A percentile compares a stretch with the other conserved stretches of the same genome.
Evolutionary conservation across 2,797 vertebrate genomes (phyloP).

Genomic region (Coregonus suidteri): DNA sequence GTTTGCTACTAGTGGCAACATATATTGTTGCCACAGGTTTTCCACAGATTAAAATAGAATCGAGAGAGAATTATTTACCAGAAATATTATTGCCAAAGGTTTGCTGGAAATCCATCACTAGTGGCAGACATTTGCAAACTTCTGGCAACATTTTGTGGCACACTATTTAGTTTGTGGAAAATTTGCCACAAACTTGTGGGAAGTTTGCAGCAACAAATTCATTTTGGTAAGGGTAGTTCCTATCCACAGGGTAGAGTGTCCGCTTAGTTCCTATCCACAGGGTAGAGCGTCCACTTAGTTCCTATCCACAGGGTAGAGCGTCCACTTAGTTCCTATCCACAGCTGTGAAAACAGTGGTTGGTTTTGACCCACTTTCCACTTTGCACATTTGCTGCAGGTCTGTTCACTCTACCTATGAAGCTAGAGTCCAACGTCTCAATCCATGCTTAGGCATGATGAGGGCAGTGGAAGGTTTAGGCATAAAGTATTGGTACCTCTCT

Average conservation of each 20-base stretch:
- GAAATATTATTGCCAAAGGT: too few relatives aligned
- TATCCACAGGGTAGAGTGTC: not conserved
- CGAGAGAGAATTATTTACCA: too few relatives aligned
- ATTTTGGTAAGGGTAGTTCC: too few relatives aligned
- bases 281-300: conserved; percentile 6
- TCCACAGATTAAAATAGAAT: too few relatives aligned
- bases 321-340: conserved; percentile 78
- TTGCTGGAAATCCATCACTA: too few relatives aligned
- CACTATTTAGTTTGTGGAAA: too few relatives aligned
- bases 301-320: not conserved
- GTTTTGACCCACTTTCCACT: conserved; percentile 18
- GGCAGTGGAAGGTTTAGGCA: not conserved
- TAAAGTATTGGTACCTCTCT: not conserved
- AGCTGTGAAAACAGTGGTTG: conserved; percentile 86
- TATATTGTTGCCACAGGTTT: too few relatives aligned
- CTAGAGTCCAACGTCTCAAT: not conserved
- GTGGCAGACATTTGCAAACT: too few relatives aligned
- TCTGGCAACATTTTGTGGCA: too few relatives aligned
- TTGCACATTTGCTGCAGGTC: conserved; percentile 5
- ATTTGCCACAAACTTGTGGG: too few relatives aligned
- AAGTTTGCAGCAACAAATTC: too few relatives aligned
- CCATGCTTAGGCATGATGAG: not conserved
- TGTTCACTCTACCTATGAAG: conserved; percentile 3
- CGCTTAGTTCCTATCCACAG: conserved; percentile 82
- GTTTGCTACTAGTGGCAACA: too few relatives aligned